phyloP scores from a whole-genome alignment of 2,888 invertebrate genomes.

The Tiliacea aurago region DNA sequence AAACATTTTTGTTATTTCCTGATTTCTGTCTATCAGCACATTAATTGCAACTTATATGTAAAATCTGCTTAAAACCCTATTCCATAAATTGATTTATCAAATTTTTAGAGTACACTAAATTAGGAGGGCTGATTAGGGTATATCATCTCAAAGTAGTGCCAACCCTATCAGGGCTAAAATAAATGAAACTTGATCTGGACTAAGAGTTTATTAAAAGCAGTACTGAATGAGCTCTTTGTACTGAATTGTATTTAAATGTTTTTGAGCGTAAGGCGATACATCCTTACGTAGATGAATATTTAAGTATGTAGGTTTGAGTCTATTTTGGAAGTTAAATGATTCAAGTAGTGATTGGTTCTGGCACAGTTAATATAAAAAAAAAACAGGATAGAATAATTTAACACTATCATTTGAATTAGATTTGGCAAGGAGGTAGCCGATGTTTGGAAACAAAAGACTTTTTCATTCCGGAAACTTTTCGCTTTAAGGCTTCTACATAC shows the following conservation, averaged over 20 bases:
- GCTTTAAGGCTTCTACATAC: too few relatives aligned
- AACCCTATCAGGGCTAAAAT: slow-evolving; percentile 36
- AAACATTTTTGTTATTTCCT: too few relatives aligned
- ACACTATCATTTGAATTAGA: not conserved
- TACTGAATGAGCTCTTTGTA: slow-evolving; percentile 46
- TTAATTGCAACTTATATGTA: too few relatives aligned
- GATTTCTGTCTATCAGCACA: too few relatives aligned
- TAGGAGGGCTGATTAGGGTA: not conserved
- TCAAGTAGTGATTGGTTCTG: not conserved
- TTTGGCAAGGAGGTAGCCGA: not conserved
- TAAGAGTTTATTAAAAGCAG: slow-evolving; percentile 43
- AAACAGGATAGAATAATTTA: not conserved
- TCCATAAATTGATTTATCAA: too few relatives aligned
- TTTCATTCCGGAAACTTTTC: too few relatives aligned
- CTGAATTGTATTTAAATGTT: slow-evolving; percentile 30
- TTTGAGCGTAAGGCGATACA: slow-evolving; percentile 19
- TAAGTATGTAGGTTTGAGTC: not conserved
- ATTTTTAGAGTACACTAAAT: too few relatives aligned
- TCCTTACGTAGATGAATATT: not conserved
- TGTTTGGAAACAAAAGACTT: too few relatives aligned
- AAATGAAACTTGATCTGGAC: slow-evolving; percentile 50
- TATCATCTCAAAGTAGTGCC: not conserved
- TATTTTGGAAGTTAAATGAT: slow-evolving; percentile 8
- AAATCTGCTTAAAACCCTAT: too few relatives aligned
- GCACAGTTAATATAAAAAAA: not conserved